These are phyloP conservation scores for Entosphenus tridentatus DNA, from an alignment of 2,113 vertebrate species.

Conservation along the genomic window DNA sequence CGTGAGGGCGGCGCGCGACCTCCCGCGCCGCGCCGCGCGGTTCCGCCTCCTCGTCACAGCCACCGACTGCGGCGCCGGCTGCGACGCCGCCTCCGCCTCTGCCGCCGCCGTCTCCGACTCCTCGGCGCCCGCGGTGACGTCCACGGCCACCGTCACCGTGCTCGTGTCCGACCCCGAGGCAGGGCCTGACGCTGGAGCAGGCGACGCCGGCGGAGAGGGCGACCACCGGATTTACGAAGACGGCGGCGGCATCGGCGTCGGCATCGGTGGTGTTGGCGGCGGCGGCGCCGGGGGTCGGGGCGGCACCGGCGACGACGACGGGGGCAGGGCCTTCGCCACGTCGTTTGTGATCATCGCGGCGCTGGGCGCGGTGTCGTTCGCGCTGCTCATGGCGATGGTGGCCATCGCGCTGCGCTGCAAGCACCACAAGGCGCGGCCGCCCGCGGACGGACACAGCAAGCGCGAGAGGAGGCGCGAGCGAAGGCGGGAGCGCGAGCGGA, in stretches of 20 bases:
- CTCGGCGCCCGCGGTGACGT: slow-evolving; percentile 76
- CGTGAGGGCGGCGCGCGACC: slow-evolving; percentile 59
- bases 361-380: slow-evolving; percentile 70
- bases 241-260: slow-evolving; percentile 13
- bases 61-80: no score
- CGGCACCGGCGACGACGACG: slow-evolving; percentile 29
- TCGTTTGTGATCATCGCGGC: slow-evolving; percentile 83
- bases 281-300: slow-evolving; percentile 11
- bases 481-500: no score
- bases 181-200: slow-evolving; percentile 13
- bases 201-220: slow-evolving; percentile 18
- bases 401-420: slow-evolving; percentile 76
- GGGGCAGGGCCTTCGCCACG: slow-evolving; percentile 10
- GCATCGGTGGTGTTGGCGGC: slow-evolving; percentile 3
- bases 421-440: slow-evolving; percentile 55
- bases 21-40: slow-evolving; percentile 46
- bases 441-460: no score
- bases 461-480: no score
- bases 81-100: no score
- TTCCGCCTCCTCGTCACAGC: slow-evolving; percentile 37
- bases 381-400: slow-evolving; percentile 88
- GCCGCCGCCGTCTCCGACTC: slow-evolving; percentile 54
- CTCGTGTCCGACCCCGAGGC: slow-evolving; percentile 51
- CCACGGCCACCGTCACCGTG: slow-evolving; percentile 55
- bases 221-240: no score